Evolutionary conservation across 2,113 vertebrate species (phyloP), one percentile per base, ranked within the genome.

Genomic region (Sinocyclocheilus anophthalmus): DNA sequence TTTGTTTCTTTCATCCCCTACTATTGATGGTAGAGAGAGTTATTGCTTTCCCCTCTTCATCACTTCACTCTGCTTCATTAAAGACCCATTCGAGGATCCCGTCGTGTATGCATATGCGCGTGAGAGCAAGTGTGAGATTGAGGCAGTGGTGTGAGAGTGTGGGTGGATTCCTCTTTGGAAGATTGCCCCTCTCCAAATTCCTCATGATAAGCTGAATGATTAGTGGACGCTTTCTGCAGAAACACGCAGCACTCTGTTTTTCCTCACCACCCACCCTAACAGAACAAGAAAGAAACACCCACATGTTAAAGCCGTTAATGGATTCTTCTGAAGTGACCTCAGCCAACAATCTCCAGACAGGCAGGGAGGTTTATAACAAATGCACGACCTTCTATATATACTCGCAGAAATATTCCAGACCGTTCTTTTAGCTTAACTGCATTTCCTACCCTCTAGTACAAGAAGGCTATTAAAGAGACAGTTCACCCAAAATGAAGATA

Each of bases 281-380:
- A 72, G 79, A 83, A 57, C 67, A 53, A 24, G 67, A 84, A 83
- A 70, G 42, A 70, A 57, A 55, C 82, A 84, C 69, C 69, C 82
- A 84, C 82, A 57, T 82, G 80, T 84, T 84, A 84, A 84, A 84
- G 67, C 82, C 4, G 50, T 73, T 73, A 84, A 72, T 73, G 82
- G 50, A 84, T 82, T 82, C 81, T 30, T 82, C 45, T 82, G 45
- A 82, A 70, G 63, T 82, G 81, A 82, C 63, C 81, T 53, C 63
- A 81, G 61, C n/a, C 65, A 69, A 26, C 39, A 69, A 67, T 82
- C 80, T 14, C 16, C 65, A 83, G 48, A 70, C 48, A 73, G 48
- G 50, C 30, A 6, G 20, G 48, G 45, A 72, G 53, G 26, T 4
- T 84, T 39, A 42, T 42, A 59, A 50, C 50, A 57, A 45, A 81